Percentiles rank a stretch among this genome's conserved stretches.
phyloP scores from a whole-genome alignment of 64 coral and sea anemone species.

The Astreopora myriophthalma region DNA sequence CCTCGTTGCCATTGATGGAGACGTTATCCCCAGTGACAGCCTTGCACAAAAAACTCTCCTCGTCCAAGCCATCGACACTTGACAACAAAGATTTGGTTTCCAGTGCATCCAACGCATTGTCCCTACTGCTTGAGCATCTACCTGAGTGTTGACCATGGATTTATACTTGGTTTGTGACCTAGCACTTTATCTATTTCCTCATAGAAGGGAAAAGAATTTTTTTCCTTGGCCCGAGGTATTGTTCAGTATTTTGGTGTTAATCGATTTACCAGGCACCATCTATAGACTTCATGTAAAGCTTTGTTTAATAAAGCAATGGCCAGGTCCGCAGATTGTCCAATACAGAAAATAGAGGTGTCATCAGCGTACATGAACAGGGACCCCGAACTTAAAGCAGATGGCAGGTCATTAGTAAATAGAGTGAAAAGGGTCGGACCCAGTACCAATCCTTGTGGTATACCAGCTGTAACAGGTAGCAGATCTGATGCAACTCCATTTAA shows the following conservation, averaged over 20 bases:
- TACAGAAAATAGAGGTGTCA: too few species aligned
- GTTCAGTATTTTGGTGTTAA: neutral
- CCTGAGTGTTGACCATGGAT: conserved; percentile 45
- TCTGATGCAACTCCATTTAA: too few species aligned
- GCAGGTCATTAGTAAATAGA: too few species aligned
- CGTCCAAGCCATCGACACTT: conserved; percentile 15
- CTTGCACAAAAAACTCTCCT: conserved; percentile 26
- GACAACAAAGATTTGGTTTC: neutral
- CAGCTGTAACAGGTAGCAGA: too few species aligned
- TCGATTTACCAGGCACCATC: too few species aligned
- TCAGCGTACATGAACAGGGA: too few species aligned
- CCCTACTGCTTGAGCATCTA: conserved; percentile 21
- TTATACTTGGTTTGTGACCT: conserved; percentile 58
- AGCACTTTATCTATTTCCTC: conserved; percentile 47
- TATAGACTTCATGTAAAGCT: too few species aligned
- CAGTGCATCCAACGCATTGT: neutral
- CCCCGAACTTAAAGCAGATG: too few species aligned
- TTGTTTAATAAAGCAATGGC: too few species aligned
- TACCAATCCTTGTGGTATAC: too few species aligned
- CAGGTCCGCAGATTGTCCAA: too few species aligned
- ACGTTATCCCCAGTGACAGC: conserved; percentile 22
- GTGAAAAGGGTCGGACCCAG: too few species aligned
- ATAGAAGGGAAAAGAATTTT: conserved; percentile 7
- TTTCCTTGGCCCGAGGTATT: conserved; percentile 34
- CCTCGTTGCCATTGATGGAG: conserved; percentile 35